These are phyloP conservation scores for Philotrypesis tridentata DNA, from an alignment of 1,140 invertebrate species.

Conservation along the genomic window DNA sequence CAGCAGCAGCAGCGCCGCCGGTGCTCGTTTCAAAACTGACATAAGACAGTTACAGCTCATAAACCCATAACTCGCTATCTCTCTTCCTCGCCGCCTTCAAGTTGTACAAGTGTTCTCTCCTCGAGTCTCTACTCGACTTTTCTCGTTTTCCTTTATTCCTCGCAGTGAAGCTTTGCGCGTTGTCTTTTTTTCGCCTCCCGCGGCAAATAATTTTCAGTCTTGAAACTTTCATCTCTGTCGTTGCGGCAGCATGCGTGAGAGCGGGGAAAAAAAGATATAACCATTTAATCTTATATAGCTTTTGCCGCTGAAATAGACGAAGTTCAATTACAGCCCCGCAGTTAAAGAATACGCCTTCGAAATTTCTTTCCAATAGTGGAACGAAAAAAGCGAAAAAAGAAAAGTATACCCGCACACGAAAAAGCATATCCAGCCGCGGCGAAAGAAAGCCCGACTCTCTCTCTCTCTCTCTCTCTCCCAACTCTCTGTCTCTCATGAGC, in stretches of 20 bases:
- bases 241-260: neutral
- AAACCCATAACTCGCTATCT: conserved; percentile 35
- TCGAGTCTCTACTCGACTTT: conserved; percentile 10
- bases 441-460: neutral
- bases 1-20: neutral
- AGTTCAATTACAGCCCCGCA: neutral
- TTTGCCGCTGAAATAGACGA: neutral
- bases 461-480: too few species aligned
- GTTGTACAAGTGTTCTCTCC: conserved; percentile 11
- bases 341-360: neutral
- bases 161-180: neutral
- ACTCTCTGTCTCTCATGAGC: neutral
- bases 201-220: conserved; percentile 8
- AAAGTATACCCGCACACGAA: too few species aligned
- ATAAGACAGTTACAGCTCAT: conserved; percentile 45
- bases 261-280: neutral
- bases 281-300: neutral
- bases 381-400: neutral
- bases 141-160: conserved; percentile 24
- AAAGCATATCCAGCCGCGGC: neutral
- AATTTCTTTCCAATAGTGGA: neutral
- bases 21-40: conserved; percentile 36
- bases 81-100: neutral
- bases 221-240: neutral
- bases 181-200: neutral